Percentiles rank a stretch among this genome's conserved stretches.
Evolutionary conservation across 2,888 invertebrate species (phyloP).

Genomic region (Spilarctia lutea): DNA sequence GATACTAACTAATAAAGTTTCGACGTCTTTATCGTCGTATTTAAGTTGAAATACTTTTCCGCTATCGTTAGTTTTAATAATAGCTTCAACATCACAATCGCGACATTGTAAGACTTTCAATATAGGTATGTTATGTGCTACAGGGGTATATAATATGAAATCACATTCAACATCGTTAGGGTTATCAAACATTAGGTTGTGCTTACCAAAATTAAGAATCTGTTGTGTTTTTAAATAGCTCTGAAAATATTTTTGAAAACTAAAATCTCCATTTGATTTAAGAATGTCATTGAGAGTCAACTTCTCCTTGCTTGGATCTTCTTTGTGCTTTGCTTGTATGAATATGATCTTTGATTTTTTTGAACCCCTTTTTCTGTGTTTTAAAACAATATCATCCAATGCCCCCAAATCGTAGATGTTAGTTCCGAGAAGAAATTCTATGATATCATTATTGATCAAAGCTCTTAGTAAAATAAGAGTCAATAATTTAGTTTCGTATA

Average conservation of each 20-base stretch:
- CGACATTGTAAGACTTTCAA: slow-evolving; percentile 5
- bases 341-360: slow-evolving; percentile 37
- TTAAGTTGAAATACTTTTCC: slow-evolving; percentile 32
- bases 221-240: slow-evolving; percentile 37
- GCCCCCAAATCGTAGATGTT: slow-evolving; percentile 44
- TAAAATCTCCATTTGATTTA: slow-evolving; percentile 31
- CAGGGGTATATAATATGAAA: slow-evolving; percentile 44
- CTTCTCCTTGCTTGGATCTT: slow-evolving; percentile 26
- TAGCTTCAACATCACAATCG: slow-evolving; percentile 12
- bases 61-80: slow-evolving; percentile 27
- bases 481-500: slow-evolving; percentile 50
- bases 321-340: slow-evolving; percentile 49
- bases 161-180: slow-evolving; percentile 28
- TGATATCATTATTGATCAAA: slow-evolving; percentile 31
- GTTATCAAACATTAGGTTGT: slow-evolving; percentile 32
- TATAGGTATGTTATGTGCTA: slow-evolving; percentile 27
- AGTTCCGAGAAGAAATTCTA: slow-evolving; percentile 31
- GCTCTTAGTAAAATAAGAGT: slow-evolving; percentile 43
- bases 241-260: slow-evolving; percentile 41
- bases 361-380: slow-evolving; percentile 30
- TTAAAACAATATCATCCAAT: slow-evolving; percentile 51
- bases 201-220: slow-evolving; percentile 24
- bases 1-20: slow-evolving; percentile 25
- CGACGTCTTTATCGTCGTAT: slow-evolving; percentile 33
- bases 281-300: slow-evolving; percentile 35